Base-by-base conservation (phyloP, 1,140 invertebrate species). In the Hetaerina americana region DNA sequence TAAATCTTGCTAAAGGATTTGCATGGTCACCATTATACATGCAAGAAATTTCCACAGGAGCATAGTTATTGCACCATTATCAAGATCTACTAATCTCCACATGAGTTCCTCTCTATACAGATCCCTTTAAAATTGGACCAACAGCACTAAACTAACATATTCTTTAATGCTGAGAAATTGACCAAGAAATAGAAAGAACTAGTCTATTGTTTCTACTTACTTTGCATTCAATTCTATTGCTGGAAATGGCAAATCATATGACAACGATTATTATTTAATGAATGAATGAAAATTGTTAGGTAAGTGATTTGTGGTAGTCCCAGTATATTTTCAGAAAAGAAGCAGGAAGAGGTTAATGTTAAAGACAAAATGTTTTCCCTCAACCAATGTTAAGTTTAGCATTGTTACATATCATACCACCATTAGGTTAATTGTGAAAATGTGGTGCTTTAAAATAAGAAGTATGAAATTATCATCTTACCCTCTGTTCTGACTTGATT, bases 401-500 rank as follows among this genome's bases (percentile, higher is more conserved):
- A n/a, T n/a, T n/a, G 40, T 18, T 18, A 40, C 6, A 57, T 5
- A 57, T 57, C 40, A 18, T 10, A n/a, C 22, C 10, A 57, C 15
- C 40, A 57, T 18, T 5, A n/a, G 40, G 40, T 57, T 57, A 57
- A 12, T 57, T 57, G 40, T 10, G 10, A 57, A 57, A n/a, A n/a
- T n/a, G 15, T 57, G 3, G 40, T 57, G 40, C 40, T 57, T 57
- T 57, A 57, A 10, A n/a, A 18, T 18, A 57, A 57, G 15, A 57
- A 57, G 40, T 5, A 57, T 57, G 40, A 57, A 57, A 57, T 57
- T 57, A 57, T 57, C 40, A 57, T 57, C 40, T 83, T 83, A 83
- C 82, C 82, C 82, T 78, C 72, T 82, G 80, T 40, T 82, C 78
- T 27, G 81, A 77, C 77, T 80, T 80, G 73, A 80, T 82, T 69